Evolutionary conservation across 2,797 vertebrate species (phyloP).

Genomic region (Nasua narica): DNA sequence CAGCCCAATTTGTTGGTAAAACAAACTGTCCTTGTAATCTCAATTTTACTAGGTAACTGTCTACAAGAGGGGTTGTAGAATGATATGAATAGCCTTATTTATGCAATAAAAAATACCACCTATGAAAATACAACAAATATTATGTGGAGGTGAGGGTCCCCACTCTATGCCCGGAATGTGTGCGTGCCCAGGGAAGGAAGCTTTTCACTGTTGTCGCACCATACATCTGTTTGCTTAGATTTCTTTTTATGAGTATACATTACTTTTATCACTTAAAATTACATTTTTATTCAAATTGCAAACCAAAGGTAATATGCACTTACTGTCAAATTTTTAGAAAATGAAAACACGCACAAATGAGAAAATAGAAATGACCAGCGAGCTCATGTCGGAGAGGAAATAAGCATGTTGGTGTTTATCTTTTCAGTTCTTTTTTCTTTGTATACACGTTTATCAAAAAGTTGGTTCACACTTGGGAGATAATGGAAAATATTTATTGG

Average conservation of each 20-base stretch:
- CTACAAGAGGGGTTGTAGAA: not conserved
- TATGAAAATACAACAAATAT: not conserved
- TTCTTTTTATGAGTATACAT: not conserved
- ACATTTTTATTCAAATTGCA: not conserved
- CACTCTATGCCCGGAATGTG: not conserved
- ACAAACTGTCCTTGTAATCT: not conserved
- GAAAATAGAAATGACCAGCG: not conserved
- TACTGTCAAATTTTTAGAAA: not conserved
- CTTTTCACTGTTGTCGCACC: not conserved
- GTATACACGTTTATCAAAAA: not conserved
- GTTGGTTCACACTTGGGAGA: not conserved
- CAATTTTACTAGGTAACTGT: not conserved
- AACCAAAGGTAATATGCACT: not conserved
- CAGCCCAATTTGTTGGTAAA: not conserved
- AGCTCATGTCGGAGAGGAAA: not conserved
- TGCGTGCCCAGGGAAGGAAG: not conserved
- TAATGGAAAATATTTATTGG: not conserved
- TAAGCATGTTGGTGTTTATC: not conserved
- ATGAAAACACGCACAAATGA: constrained; percentile 9
- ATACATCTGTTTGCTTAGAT: not conserved
- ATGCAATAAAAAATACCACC: not conserved
- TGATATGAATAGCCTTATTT: not conserved
- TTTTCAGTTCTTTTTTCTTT: not conserved
- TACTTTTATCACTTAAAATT: not conserved
- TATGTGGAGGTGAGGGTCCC: no score